Conservation (phyloP, 2,113 vertebrate species). For the Nymphicus hollandicus region DNA sequence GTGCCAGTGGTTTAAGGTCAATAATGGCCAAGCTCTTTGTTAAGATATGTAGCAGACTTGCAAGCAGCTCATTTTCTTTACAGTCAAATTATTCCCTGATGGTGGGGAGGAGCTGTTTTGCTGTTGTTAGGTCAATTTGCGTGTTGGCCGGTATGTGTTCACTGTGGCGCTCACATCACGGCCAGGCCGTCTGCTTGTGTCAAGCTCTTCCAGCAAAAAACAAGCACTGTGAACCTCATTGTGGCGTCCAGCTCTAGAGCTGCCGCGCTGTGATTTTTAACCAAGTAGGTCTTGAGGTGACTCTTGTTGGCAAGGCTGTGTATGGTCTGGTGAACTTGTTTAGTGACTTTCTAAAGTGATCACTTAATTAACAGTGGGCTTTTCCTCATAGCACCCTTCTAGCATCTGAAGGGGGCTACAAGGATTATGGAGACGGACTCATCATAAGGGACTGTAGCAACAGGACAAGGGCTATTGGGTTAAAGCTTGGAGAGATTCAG, state of each 20-base stretch:
- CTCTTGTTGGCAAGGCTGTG: not conserved
- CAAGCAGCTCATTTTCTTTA: not conserved
- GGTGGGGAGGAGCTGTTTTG: not conserved
- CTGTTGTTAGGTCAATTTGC: not conserved
- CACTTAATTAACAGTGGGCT: not conserved
- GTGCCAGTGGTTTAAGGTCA: not conserved
- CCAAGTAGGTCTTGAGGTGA: not conserved
- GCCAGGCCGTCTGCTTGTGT: not conserved
- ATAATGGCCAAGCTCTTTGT: not conserved
- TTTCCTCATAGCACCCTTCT: not conserved
- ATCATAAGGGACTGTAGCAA: not conserved
- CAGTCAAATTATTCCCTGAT: not conserved
- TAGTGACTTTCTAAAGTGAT: not conserved
- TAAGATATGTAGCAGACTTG: not conserved
- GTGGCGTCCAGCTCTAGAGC: not conserved
- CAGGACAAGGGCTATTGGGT: not conserved
- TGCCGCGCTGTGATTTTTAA: not conserved
- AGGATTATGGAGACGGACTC: not conserved
- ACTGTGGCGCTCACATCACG: not conserved
- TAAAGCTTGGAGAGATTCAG: not conserved
- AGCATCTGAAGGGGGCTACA: not conserved
- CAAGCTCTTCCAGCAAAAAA: not conserved
- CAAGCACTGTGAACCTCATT: not conserved
- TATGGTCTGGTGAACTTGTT: not conserved
- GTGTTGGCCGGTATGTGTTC: not conserved